Percentiles rank a stretch among this genome's conserved stretches.
These are phyloP conservation scores for Aphrophora alni DNA, from an alignment of 2,888 invertebrate genomes.

Conservation along the genomic window DNA sequence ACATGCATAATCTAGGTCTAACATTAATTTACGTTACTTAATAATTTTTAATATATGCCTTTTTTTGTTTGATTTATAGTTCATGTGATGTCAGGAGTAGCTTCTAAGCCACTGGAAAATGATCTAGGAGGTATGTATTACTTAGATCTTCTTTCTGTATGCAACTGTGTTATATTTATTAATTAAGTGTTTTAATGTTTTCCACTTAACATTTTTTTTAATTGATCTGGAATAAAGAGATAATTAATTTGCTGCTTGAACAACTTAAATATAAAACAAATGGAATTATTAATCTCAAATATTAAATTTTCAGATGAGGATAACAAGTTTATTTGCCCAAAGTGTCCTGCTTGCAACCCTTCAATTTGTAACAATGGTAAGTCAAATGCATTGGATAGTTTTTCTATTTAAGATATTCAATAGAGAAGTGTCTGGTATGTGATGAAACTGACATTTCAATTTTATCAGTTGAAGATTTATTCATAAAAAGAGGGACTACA, in stretches of 20 bases:
- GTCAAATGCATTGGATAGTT: no score
- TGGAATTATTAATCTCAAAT: neutral
- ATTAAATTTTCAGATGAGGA: slow-evolving; percentile 40
- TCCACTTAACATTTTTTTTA: neutral
- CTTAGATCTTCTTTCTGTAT: neutral
- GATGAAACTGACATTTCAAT: no score
- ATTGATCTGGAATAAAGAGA: no score
- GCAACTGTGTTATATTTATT: neutral
- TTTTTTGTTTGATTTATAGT: slow-evolving; percentile 40
- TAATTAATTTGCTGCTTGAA: no score
- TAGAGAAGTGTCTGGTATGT: no score
- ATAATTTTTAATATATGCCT: neutral
- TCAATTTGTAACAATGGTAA: slow-evolving; percentile 45
- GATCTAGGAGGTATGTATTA: slow-evolving; percentile 27
- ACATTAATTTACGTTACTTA: no score
- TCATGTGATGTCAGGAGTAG: slow-evolving; percentile 44
- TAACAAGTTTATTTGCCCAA: slow-evolving; percentile 43
- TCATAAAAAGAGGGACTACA: no score
- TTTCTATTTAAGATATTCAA: slow-evolving; percentile 2
- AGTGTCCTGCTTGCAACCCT: slow-evolving; percentile 46
- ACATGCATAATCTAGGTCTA: no score
- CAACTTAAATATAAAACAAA: no score
- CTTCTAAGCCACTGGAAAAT: slow-evolving; percentile 43
- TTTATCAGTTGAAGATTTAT: no score
- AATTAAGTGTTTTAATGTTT: neutral